Percentiles rank a stretch among this genome's conserved stretches.
Evolutionary conservation across 2,797 vertebrate species (phyloP).

Genomic region (Oreochromis mossambicus): DNA sequence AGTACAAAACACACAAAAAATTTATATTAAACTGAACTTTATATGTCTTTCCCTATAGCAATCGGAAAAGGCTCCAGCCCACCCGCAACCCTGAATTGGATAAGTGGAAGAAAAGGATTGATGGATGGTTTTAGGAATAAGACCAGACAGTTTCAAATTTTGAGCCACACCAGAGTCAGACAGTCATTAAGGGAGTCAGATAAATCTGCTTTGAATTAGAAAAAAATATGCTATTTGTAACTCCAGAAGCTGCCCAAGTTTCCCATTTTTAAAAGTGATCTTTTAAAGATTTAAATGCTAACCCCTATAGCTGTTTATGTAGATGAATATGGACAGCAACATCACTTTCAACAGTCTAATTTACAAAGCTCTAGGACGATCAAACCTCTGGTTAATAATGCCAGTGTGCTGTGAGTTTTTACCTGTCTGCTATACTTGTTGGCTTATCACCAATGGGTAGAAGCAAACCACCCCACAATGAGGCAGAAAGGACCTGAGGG

Average conservation of each 20-base stretch:
- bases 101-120: neutral
- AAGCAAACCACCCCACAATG: slow-evolving; percentile 93
- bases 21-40: neutral
- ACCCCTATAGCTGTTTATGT: neutral
- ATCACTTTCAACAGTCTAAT: neutral
- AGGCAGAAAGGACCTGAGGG: slow-evolving; percentile 86
- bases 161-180: neutral
- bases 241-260: neutral
- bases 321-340: neutral
- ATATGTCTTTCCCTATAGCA: neutral
- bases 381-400: neutral
- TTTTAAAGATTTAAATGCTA: neutral
- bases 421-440: slow-evolving; percentile 94
- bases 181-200: neutral
- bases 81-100: neutral
- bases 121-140: neutral
- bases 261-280: neutral
- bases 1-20: neutral
- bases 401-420: neutral
- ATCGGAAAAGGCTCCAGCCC: neutral
- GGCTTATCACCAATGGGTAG: slow-evolving; percentile 87
- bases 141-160: neutral
- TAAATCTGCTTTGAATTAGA: neutral
- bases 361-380: neutral
- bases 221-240: neutral